These are phyloP conservation scores for Cephus pulcher DNA, from an alignment of 2,888 invertebrate genomes.

Conservation along the genomic window DNA sequence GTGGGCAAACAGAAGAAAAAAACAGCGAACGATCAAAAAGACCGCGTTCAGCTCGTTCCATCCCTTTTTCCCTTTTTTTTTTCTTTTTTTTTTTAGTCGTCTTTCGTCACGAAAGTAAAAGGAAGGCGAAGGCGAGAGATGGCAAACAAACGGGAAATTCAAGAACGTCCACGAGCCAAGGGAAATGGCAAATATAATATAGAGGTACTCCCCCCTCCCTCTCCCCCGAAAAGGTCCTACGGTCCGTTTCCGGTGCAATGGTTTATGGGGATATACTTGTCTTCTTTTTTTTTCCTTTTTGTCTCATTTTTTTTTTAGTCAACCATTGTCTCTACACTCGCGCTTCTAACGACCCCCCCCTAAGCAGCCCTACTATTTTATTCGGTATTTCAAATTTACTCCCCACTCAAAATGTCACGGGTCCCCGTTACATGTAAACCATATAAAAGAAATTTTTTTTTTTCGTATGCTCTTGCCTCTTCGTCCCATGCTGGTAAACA, in stretches of 20 bases:
- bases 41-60: neutral
- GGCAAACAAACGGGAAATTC: constrained; percentile 1
- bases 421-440: too few relatives aligned
- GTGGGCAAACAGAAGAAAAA: neutral
- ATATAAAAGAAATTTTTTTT: constrained; percentile 29
- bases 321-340: constrained; percentile 34
- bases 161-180: constrained; percentile 19
- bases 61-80: neutral
- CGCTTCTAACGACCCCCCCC: constrained; percentile 33
- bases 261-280: constrained; percentile 26
- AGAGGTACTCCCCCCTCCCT: neutral
- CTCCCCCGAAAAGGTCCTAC: neutral
- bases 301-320: neutral
- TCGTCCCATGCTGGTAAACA: constrained; percentile 30
- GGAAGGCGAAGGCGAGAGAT: neutral
- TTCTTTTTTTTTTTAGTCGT: neutral
- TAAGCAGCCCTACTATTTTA: neutral
- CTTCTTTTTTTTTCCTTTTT: constrained; percentile 18
- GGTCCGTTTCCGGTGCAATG: constrained; percentile 21
- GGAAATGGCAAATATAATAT: constrained; percentile 32
- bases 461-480: constrained; percentile 15
- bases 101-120: neutral
- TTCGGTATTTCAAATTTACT: constrained; percentile 38
- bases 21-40: neutral
- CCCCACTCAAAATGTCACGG: constrained; percentile 2